Conservation (phyloP, 2,113 vertebrate genomes). For the Melanerpes aurifrons region DNA sequence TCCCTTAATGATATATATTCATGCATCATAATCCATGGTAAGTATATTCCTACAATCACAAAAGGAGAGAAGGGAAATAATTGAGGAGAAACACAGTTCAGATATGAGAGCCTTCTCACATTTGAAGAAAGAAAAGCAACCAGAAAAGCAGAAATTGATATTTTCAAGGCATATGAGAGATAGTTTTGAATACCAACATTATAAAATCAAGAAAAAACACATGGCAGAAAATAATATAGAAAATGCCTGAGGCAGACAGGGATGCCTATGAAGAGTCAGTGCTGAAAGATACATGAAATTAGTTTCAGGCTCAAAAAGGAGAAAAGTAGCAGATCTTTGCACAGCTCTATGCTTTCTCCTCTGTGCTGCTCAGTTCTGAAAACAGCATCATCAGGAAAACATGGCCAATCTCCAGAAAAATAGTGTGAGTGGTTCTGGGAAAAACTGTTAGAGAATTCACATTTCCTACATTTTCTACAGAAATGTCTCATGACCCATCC, state of each 20-base stretch:
- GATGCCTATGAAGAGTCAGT: neutral
- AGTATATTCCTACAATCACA: neutral
- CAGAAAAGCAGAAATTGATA: neutral
- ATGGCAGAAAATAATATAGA: neutral
- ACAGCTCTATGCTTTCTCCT: neutral
- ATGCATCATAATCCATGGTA: neutral
- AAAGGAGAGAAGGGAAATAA: neutral
- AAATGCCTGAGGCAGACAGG: neutral
- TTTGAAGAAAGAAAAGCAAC: neutral
- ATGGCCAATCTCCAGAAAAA: neutral
- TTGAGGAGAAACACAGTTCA: neutral
- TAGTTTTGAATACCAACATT: neutral
- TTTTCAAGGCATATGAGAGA: neutral
- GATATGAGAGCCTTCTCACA: neutral
- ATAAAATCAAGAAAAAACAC: neutral
- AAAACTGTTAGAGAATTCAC: too few relatives aligned
- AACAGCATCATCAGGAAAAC: neutral
- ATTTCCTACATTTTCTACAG: too few relatives aligned
- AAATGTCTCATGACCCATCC: neutral
- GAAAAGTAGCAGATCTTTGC: neutral
- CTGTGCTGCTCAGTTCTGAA: neutral
- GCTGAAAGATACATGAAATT: neutral
- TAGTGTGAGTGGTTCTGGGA: neutral
- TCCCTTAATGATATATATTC: neutral
- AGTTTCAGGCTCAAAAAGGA: neutral